A percentile compares a stretch with the other conserved stretches of the same genome.
Evolutionary conservation across 2,888 invertebrate genomes (phyloP).

Genomic region (Tubiluchus corallicola): DNA sequence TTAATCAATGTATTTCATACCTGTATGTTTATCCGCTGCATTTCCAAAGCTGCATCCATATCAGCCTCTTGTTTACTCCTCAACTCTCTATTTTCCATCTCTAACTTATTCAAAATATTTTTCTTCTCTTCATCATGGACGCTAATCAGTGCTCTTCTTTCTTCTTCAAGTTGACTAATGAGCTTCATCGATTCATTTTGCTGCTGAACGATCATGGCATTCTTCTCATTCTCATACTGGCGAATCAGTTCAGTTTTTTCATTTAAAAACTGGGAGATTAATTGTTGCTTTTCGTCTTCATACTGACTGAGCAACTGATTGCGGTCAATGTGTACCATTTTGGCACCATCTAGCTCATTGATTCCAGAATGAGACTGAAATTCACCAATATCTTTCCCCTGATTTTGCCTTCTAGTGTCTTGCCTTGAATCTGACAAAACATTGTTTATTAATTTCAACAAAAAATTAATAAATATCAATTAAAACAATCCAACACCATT

Average conservation of each 20-base stretch:
- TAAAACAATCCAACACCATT: too few species aligned
- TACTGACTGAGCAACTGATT: background rate
- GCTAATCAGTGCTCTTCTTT: background rate
- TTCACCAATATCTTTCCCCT: too few species aligned
- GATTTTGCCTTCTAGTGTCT: too few species aligned
- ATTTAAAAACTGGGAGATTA: background rate
- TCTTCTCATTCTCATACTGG: background rate
- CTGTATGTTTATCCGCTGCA: background rate
- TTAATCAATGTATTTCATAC: too few species aligned
- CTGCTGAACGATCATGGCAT: too few species aligned
- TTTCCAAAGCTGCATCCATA: background rate
- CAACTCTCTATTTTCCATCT: background rate
- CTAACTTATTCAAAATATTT: background rate
- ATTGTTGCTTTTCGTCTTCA: background rate
- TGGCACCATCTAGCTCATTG: too few species aligned
- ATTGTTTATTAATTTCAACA: too few species aligned
- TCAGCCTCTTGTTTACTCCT: background rate
- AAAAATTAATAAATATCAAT: too few species aligned
- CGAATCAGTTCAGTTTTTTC: background rate
- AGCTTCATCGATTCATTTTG: too few species aligned
- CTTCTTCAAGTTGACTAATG: background rate
- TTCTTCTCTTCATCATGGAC: background rate
- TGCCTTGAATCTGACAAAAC: too few species aligned
- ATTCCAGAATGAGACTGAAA: too few species aligned
- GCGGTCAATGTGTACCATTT: too few species aligned